A percentile compares a stretch with the other conserved stretches of the same genome.
Evolutionary conservation across 2,113 vertebrate genomes (phyloP).

Genomic region (Sorex fumeus): DNA sequence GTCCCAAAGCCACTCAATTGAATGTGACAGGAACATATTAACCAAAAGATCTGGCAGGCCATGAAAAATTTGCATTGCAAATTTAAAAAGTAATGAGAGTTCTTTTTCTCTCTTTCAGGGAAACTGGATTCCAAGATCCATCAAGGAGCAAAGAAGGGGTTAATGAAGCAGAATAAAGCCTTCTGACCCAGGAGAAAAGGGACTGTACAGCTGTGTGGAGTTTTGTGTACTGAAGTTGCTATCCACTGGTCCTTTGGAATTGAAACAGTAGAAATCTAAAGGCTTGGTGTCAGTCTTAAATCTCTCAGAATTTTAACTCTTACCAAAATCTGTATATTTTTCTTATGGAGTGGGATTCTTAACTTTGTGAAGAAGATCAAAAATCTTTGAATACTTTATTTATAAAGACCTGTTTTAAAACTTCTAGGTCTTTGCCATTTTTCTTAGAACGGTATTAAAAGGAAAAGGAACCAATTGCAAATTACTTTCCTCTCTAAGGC

Average conservation of each 20-base stretch:
- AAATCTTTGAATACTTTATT: slow-evolving; percentile 79
- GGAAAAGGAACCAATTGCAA: slow-evolving; percentile 63
- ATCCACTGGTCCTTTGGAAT: slow-evolving; percentile 43
- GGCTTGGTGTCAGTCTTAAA: slow-evolving; percentile 64
- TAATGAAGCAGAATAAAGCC: slow-evolving; percentile 92
- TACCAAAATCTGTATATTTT: slow-evolving; percentile 80
- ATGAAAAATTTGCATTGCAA: slow-evolving; percentile 90
- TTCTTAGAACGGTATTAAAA: slow-evolving; percentile 59
- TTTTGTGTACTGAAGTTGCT: slow-evolving; percentile 68
- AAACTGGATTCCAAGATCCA: slow-evolving; percentile 97
- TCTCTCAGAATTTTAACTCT: slow-evolving; percentile 74
- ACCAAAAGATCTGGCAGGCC: slow-evolving; percentile 86
- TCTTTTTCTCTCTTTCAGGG: slow-evolving; percentile 90
- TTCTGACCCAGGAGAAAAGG: slow-evolving; percentile 77
- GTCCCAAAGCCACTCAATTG: slow-evolving; percentile 87
- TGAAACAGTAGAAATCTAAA: slow-evolving; percentile 68
- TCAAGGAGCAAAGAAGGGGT: slow-evolving; percentile 97
- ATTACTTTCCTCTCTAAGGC: slow-evolving; percentile 50
- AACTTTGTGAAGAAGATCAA: slow-evolving; percentile 56
- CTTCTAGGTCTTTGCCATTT: slow-evolving; percentile 70
- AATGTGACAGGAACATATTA: slow-evolving; percentile 88
- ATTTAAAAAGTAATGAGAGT: slow-evolving; percentile 85
- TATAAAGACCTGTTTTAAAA: slow-evolving; percentile 81
- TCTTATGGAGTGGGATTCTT: slow-evolving; percentile 71
- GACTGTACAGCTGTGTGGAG: slow-evolving; percentile 51